Conservation (phyloP, 2,797 vertebrate genomes). For the Argya squamiceps region DNA sequence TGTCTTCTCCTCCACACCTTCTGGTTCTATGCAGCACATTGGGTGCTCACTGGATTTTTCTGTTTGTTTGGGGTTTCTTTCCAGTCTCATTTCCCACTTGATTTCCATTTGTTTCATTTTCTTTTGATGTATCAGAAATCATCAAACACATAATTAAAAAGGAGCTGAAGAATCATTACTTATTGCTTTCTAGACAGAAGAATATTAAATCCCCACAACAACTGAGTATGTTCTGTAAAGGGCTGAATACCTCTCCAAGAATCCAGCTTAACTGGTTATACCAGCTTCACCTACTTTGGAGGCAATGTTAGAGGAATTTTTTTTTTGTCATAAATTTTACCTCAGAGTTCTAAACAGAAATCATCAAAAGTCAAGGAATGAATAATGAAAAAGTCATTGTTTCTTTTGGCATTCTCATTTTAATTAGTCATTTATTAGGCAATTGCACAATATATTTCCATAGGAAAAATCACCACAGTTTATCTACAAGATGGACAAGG, state of each 20-base stretch:
- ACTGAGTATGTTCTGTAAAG: neutral
- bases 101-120: slow-evolving; percentile 48
- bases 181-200: slow-evolving; percentile 38
- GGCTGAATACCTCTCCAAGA: neutral
- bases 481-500: neutral
- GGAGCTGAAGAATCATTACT: slow-evolving; percentile 40
- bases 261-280: neutral
- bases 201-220: slow-evolving; percentile 30
- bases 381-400: neutral
- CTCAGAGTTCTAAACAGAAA: neutral
- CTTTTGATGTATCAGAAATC: slow-evolving; percentile 42
- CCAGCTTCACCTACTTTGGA: neutral
- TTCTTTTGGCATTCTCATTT: neutral
- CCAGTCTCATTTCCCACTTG: neutral
- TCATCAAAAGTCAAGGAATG: neutral
- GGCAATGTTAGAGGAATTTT: neutral
- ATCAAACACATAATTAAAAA: slow-evolving; percentile 55
- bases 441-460: neutral
- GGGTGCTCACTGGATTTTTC: neutral
- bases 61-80: rapidly evolving
- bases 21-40: neutral
- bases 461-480: neutral
- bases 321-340: neutral
- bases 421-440: neutral
- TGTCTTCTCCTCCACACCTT: neutral